Evolutionary conservation across 2,113 vertebrate genomes (phyloP).

Genomic region (Hystrix brachyura): DNA sequence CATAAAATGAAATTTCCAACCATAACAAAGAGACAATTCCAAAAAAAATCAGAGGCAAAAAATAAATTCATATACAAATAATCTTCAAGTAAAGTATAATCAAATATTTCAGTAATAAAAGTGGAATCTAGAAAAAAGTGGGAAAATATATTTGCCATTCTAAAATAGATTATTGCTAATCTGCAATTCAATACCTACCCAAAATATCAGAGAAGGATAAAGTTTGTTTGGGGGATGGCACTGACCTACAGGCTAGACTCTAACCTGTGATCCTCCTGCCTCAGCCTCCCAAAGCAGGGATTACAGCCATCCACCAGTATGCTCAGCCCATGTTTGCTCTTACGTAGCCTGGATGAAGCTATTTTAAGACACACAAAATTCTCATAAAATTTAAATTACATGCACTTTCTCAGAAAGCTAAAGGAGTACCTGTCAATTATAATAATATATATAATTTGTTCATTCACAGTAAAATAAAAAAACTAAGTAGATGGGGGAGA

Average conservation of each 20-base stretch:
- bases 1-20: not conserved
- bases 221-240: not conserved
- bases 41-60: not conserved
- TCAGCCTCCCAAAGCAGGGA: not conserved
- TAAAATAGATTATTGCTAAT: not conserved
- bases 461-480: not conserved
- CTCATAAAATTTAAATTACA: not conserved
- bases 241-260: not conserved
- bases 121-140: not conserved
- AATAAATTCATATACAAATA: not conserved
- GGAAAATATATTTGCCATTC: constrained; percentile 7
- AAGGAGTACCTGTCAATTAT: too few species aligned
- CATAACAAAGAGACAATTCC: not conserved
- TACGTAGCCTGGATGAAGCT: not conserved
- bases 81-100: not conserved
- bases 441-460: not conserved
- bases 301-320: not conserved
- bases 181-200: not conserved
- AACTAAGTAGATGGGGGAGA: not conserved
- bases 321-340: not conserved
- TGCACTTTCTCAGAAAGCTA: not conserved
- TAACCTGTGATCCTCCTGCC: not conserved
- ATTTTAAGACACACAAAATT: not conserved
- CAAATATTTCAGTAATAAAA: not conserved
- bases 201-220: not conserved